A percentile compares a stretch with the other conserved stretches of the same genome.
phyloP scores from a whole-genome alignment of 1,140 invertebrate species.

The Calosoma granatense region DNA sequence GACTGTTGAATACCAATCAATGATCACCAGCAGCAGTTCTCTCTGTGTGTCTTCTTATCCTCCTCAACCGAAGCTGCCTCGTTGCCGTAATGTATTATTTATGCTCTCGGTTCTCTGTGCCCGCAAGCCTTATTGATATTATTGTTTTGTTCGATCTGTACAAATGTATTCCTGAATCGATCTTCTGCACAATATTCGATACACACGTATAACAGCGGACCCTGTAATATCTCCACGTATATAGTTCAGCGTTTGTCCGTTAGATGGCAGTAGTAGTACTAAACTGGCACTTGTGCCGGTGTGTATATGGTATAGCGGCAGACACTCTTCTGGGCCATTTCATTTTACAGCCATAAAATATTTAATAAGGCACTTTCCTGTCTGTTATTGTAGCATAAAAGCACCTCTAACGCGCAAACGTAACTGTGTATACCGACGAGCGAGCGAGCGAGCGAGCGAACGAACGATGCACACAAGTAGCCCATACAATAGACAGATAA shows the following conservation, averaged over 20 bases:
- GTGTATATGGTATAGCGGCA: background rate
- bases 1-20: background rate
- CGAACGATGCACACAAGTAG: background rate
- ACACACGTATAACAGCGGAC: too few species aligned
- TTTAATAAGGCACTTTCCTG: constrained; percentile 6
- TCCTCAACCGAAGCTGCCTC: background rate
- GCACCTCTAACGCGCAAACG: background rate
- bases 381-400: constrained; percentile 7
- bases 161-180: too few species aligned
- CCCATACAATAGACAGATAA: constrained; percentile 8
- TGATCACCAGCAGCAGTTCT: background rate
- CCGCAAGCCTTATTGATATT: too few species aligned
- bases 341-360: constrained; percentile 9
- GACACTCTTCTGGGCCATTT: constrained; percentile 1
- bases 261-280: too few species aligned
- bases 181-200: too few species aligned
- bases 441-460: background rate
- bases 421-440: background rate
- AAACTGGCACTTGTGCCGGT: background rate
- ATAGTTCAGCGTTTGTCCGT: too few species aligned
- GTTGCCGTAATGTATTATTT: background rate
- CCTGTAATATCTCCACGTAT: too few species aligned
- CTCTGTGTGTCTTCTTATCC: background rate
- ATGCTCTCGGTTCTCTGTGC: background rate
- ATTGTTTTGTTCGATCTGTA: too few species aligned